Conservation (phyloP, 2,113 vertebrate species). For the Misgurnus anguillicaudatus region DNA sequence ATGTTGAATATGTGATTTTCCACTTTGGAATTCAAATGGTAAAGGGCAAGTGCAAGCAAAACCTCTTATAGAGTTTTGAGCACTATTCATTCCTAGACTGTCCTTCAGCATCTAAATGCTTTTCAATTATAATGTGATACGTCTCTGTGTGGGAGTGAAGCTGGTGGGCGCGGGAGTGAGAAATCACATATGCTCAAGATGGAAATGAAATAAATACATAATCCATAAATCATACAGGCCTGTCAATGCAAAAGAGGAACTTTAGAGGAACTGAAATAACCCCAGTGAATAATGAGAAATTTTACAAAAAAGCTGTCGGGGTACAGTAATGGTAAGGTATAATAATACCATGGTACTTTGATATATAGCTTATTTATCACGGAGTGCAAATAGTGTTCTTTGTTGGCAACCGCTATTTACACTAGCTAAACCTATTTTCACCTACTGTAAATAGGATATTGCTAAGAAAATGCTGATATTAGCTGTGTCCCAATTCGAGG, state of each 20-base stretch:
- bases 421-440: too few relatives aligned
- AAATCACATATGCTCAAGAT: conserved; percentile 39
- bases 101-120: conserved; percentile 52
- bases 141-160: conserved; percentile 47
- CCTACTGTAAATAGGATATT: too few relatives aligned
- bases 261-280: background rate
- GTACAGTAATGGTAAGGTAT: background rate
- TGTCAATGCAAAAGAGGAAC: background rate
- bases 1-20: conserved; percentile 31
- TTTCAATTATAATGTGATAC: conserved; percentile 64
- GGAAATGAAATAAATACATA: conserved; percentile 39
- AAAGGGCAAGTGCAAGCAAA: conserved; percentile 55
- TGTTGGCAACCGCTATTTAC: too few relatives aligned
- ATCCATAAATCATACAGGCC: conserved; percentile 26
- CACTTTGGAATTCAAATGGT: conserved; percentile 60
- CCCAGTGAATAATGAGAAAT: background rate
- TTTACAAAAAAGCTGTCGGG: background rate
- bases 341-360: background rate
- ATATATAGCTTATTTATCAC: too few relatives aligned
- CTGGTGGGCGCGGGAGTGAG: background rate
- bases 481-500: too few relatives aligned
- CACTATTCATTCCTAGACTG: conserved; percentile 71
- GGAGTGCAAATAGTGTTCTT: too few relatives aligned
- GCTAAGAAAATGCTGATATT: too few relatives aligned
- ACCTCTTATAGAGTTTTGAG: conserved; percentile 60